Evolutionary conservation across 2,888 invertebrate species (phyloP).

Genomic region (Sisyra terminalis): DNA sequence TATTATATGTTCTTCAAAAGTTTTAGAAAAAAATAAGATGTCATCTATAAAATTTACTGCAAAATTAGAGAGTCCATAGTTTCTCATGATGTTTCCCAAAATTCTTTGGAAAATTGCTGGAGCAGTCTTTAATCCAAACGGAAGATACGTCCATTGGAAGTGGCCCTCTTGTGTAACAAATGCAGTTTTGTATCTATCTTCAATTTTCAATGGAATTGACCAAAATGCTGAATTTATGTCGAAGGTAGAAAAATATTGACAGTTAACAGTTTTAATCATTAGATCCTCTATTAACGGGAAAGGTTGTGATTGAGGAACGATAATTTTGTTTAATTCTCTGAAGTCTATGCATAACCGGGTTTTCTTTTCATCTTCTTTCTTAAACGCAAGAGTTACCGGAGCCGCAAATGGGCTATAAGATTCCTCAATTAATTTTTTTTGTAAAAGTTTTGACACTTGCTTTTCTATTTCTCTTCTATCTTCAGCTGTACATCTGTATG

Average conservation of each 20-base stretch:
- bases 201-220: no score
- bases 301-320: constrained; percentile 19
- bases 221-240: constrained; percentile 21
- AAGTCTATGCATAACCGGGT: no score
- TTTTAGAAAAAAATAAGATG: constrained; percentile 13
- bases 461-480: constrained; percentile 12
- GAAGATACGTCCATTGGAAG: no score
- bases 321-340: constrained; percentile 19
- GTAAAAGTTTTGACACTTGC: constrained; percentile 13
- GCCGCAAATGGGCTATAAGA: constrained; percentile 15
- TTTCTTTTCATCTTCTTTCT: no score
- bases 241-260: constrained; percentile 16
- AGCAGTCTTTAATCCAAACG: no score
- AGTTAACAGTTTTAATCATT: constrained; percentile 17
- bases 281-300: constrained; percentile 20
- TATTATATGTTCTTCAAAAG: constrained; percentile 11
- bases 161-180: no score
- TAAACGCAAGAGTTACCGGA: constrained; percentile 15
- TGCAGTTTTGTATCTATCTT: no score
- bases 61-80: constrained; percentile 11
- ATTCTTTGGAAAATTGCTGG: constrained; percentile 15
- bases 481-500: neutral
- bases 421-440: constrained; percentile 12
- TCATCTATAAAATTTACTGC: constrained; percentile 14
- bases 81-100: constrained; percentile 11